These are phyloP conservation scores for Aegypius monachus DNA, from an alignment of 2,113 vertebrate genomes.

Conservation along the genomic window DNA sequence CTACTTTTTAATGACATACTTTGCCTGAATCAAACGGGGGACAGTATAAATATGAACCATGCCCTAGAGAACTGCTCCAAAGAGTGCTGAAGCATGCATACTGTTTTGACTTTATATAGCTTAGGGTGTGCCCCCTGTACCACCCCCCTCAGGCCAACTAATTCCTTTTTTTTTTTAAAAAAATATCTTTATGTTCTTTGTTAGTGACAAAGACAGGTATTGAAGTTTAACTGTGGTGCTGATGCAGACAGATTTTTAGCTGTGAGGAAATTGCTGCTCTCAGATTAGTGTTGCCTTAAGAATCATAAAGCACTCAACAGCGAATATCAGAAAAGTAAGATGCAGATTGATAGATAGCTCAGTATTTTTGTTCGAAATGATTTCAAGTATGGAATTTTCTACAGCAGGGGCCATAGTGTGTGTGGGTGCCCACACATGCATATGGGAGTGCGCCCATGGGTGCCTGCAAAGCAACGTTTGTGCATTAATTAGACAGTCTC, in stretches of 20 bases:
- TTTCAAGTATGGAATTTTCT: background rate
- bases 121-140: background rate
- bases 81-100: background rate
- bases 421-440: background rate
- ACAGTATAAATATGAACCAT: background rate
- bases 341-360: background rate
- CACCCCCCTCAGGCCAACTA: background rate
- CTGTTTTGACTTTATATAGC: rapidly evolving
- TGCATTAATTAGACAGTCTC: background rate
- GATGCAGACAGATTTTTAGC: background rate
- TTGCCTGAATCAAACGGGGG: background rate
- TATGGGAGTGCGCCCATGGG: background rate
- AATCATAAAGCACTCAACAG: background rate
- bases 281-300: background rate
- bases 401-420: background rate
- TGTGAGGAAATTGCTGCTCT: background rate
- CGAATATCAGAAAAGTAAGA: background rate
- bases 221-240: background rate
- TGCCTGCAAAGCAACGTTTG: background rate
- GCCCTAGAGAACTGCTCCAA: background rate
- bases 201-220: background rate
- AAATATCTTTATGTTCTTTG: background rate
- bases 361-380: background rate
- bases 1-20: background rate
- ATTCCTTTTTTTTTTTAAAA: background rate